phyloP scores from a whole-genome alignment of 2,888 invertebrate species.

The Acleris holmiana region DNA sequence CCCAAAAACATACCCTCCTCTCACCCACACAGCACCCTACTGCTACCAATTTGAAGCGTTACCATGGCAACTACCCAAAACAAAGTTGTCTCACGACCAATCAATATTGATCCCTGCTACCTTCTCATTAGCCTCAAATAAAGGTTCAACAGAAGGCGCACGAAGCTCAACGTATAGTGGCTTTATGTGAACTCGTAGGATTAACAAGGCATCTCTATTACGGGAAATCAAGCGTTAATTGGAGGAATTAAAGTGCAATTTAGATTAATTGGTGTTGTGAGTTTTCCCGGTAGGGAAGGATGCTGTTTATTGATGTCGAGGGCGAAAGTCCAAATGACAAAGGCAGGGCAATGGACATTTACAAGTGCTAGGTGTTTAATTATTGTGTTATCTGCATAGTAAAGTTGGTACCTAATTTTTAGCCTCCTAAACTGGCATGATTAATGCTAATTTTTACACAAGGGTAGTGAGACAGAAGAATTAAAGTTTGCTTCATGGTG shows the following conservation, averaged over 20 bases:
- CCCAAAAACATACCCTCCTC: conserved; percentile 38
- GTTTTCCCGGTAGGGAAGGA: conserved; percentile 41
- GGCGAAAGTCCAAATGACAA: conserved; percentile 6
- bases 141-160: conserved; percentile 42
- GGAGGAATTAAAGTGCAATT: conserved; percentile 65
- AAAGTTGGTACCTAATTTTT: neutral
- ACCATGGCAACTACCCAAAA: conserved; percentile 74
- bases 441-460: too few relatives aligned
- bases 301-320: conserved; percentile 17
- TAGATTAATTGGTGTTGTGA: conserved; percentile 55
- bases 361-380: neutral
- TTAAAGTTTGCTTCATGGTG: too few relatives aligned
- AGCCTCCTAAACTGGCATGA: too few relatives aligned
- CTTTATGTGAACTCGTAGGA: conserved; percentile 37
- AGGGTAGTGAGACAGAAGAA: too few relatives aligned
- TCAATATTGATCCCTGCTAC: conserved; percentile 54
- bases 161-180: conserved; percentile 58
- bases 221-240: conserved; percentile 66
- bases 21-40: conserved; percentile 64
- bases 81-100: conserved; percentile 62
- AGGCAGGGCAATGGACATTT: neutral
- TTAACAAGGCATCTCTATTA: conserved; percentile 52
- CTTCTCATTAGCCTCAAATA: conserved; percentile 42
- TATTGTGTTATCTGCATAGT: neutral
- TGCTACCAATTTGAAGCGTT: conserved; percentile 52